Evolutionary conservation across 2,888 invertebrate genomes (phyloP), one percentile per base, ranked within the genome.

Genomic region (Nemapogon koenigi): DNA sequence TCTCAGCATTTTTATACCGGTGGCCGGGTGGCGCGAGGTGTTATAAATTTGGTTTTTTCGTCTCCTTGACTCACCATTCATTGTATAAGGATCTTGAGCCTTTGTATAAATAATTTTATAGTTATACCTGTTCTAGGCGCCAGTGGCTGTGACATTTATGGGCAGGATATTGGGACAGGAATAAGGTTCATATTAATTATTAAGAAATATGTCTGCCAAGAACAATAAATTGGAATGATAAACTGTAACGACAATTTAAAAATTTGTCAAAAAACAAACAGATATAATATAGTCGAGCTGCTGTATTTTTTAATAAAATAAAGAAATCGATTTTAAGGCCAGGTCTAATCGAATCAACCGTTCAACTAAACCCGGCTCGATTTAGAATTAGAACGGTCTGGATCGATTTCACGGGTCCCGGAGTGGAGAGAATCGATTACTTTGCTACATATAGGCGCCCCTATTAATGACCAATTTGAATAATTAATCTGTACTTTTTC

Each of bases 131-230:
- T 58, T 49, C 64, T 68, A 78, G 78, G 78, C 78, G 78, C 78
- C 78, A 73, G 65, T 61, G 67, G 67, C 61, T 63, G 59, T 71
- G 75, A 75, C 76, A 67, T 76, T 75, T 69, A 76, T 65, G 60
- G 65, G 50, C 66, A 72, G 72, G 70, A 73, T 73, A 75, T 75
- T 71, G 75, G 73, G 67, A 71, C 63, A 62, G 62, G 57, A 71
- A 73, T 73, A 73, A 75, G 70, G 73, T 73, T 60, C 63, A 75
- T 73, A 72, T 75, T 76, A 72, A 75, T 75, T 72, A 61, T 52
- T 51, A 64, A 69, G 68, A 71, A 68, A 66, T 64, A 53, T 50
- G 49, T 58, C 44, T 42, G 55, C 59, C 55, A 59, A 62, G 53
- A 55, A 53, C 51, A 57, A 68, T 78, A 76, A 76, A 75, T 75